Evolutionary conservation across 2,113 vertebrate genomes (phyloP).

Genomic region (Panthera leo): DNA sequence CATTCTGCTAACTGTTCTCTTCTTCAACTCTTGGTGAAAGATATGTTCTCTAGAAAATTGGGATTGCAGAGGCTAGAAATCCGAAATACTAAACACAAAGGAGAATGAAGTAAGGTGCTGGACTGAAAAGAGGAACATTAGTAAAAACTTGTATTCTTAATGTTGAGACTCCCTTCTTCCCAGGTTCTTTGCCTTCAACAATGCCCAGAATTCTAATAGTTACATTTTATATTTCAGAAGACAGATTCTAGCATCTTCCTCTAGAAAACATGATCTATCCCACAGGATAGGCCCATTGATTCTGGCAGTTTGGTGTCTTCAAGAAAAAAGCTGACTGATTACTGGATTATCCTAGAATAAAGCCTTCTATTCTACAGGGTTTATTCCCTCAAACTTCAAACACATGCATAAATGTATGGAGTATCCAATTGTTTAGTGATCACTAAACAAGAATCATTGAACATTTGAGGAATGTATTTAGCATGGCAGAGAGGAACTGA

Average conservation of each 20-base stretch:
- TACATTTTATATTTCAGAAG: constrained; percentile 9
- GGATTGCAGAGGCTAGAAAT: neutral
- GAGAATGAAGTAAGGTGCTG: neutral
- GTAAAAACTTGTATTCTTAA: neutral
- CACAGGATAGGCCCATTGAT: neutral
- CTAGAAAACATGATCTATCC: neutral
- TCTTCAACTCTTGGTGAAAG: neutral
- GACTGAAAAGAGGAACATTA: neutral
- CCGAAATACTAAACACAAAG: neutral
- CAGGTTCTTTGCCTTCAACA: neutral
- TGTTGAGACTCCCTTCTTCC: neutral
- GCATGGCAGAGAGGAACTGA: neutral
- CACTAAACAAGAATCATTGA: neutral
- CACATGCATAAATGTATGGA: neutral
- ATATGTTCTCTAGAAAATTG: neutral
- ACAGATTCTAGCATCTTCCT: neutral
- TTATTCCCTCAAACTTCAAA: neutral
- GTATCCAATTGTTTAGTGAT: neutral
- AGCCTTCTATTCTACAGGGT: neutral
- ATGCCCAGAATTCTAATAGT: neutral
- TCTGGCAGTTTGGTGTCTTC: neutral
- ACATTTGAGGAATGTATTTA: neutral
- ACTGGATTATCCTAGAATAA: neutral
- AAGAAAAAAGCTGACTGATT: neutral
- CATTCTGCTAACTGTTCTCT: neutral